A percentile compares a stretch with the other conserved stretches of the same genome.
Evolutionary conservation across 2,888 invertebrate genomes (phyloP).

Genomic region (Oscheius sp.): DNA sequence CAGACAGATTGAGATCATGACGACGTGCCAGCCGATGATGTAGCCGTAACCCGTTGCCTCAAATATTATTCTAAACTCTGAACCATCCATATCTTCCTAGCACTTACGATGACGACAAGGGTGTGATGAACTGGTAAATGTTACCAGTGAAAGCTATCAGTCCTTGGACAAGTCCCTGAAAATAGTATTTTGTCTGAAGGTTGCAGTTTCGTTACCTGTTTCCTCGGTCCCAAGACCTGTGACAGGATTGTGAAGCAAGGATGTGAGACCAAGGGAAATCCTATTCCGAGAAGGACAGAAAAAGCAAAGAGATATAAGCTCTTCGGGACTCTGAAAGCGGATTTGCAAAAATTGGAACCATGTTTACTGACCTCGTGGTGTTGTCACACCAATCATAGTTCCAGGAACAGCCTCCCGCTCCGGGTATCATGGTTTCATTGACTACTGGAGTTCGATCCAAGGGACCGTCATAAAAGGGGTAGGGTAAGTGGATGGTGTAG

Average conservation of each 20-base stretch:
- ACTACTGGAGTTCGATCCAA: slow-evolving; percentile 44
- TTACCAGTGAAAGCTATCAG: slow-evolving; percentile 29
- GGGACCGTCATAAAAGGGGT: slow-evolving; percentile 47
- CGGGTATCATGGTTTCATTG: slow-evolving; percentile 7
- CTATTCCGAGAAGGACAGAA: slow-evolving; percentile 48
- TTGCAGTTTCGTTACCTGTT: slow-evolving; percentile 36
- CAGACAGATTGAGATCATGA: background rate
- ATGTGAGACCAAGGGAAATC: slow-evolving; percentile 52
- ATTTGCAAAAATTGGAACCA: background rate
- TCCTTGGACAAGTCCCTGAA: slow-evolving; percentile 34
- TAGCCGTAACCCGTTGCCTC: slow-evolving; percentile 26
- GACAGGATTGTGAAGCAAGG: slow-evolving; percentile 52
- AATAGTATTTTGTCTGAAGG: background rate
- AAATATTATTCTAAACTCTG: slow-evolving; percentile 13
- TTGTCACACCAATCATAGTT: slow-evolving; percentile 50
- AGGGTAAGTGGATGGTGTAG: slow-evolving; percentile 49
- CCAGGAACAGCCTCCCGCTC: slow-evolving; percentile 47
- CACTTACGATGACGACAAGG: slow-evolving; percentile 29
- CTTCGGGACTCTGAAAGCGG: slow-evolving; percentile 3
- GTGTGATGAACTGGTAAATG: slow-evolving; percentile 24
- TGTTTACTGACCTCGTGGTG: slow-evolving; percentile 13
- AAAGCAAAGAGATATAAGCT: slow-evolving; percentile 45
- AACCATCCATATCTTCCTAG: too few relatives aligned
- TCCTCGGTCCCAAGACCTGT: slow-evolving; percentile 54
- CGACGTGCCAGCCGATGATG: slow-evolving; percentile 27